phyloP scores from a whole-genome alignment of 2,888 invertebrate species.

The Chrysopilus asiliformis region DNA sequence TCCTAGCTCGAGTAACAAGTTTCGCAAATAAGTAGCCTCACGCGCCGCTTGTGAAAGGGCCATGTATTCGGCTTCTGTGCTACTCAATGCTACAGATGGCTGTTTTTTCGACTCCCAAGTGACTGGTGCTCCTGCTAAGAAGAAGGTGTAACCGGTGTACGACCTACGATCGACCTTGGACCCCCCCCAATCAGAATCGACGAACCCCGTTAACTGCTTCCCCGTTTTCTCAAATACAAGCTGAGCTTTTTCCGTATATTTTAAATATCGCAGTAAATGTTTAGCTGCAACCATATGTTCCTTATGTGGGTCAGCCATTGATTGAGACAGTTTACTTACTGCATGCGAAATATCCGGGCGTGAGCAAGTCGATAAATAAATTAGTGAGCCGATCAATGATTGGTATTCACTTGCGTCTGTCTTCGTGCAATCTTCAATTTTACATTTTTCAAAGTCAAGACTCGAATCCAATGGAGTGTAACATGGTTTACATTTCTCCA shows the following conservation, averaged over 20 bases:
- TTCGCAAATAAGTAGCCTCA: neutral
- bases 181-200: constrained; percentile 22
- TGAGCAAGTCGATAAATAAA: constrained; percentile 11
- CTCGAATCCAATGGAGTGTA: constrained; percentile 9
- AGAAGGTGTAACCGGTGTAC: constrained; percentile 3
- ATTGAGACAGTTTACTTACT: constrained; percentile 15
- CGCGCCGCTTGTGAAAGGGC: neutral
- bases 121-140: constrained; percentile 2
- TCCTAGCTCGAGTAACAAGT: neutral
- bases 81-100: too few relatives aligned
- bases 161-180: constrained; percentile 8
- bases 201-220: constrained; percentile 15
- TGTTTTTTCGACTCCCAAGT: too few relatives aligned
- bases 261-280: constrained; percentile 22
- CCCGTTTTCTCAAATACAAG: constrained; percentile 13
- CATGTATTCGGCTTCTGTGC: too few relatives aligned
- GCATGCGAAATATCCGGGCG: constrained; percentile 12
- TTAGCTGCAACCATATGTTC: constrained; percentile 19
- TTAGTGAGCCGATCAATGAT: constrained; percentile 10
- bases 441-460: too few relatives aligned
- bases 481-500: constrained; percentile 4
- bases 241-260: constrained; percentile 15
- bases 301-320: constrained; percentile 15
- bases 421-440: neutral
- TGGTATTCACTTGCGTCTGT: constrained; percentile 5